A percentile compares a stretch with the other conserved stretches of the same genome.
Conservation (phyloP, 2,888 invertebrate species). For the Eumerus sabulonum region DNA sequence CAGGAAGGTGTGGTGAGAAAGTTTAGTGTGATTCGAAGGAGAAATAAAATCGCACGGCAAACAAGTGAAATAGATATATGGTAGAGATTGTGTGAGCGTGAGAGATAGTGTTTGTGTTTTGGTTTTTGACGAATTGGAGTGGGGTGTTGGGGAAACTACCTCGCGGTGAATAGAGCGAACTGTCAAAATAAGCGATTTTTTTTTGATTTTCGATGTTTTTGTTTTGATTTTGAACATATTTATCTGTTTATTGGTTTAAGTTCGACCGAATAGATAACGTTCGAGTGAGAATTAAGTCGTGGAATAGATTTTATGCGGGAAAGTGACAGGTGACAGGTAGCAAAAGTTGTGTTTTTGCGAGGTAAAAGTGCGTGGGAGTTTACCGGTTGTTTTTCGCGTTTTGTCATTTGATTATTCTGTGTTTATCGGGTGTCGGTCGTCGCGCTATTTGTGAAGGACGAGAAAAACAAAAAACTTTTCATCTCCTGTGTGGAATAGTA, state of each 20-base stretch:
- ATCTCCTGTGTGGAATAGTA: conserved; percentile 67
- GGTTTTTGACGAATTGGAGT: conserved; percentile 9
- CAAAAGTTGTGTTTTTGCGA: conserved; percentile 21
- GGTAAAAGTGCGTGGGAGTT: conserved; percentile 17
- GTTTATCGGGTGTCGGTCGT: neutral
- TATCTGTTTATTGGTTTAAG: neutral
- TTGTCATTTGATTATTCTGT: conserved; percentile 37
- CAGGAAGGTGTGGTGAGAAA: conserved; percentile 12
- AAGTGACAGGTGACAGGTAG: too few species aligned
- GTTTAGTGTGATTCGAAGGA: conserved; percentile 28
- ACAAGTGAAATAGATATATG: conserved; percentile 28
- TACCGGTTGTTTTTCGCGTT: conserved; percentile 13
- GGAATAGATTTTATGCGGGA: too few species aligned
- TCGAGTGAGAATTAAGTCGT: too few species aligned
- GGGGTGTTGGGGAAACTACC: conserved; percentile 35
- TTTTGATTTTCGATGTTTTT: conserved; percentile 6
- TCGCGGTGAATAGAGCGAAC: conserved; percentile 30
- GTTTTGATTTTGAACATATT: neutral
- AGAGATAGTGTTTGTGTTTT: conserved; percentile 20
- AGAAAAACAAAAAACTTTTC: conserved; percentile 35
- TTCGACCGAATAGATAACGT: neutral
- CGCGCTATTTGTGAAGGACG: conserved; percentile 36
- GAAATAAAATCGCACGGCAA: conserved; percentile 2
- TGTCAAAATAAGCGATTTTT: conserved; percentile 39
- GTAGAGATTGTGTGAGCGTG: conserved; percentile 10